phyloP scores from a whole-genome alignment of 2,888 invertebrate species.

The Resseliella maxima region DNA sequence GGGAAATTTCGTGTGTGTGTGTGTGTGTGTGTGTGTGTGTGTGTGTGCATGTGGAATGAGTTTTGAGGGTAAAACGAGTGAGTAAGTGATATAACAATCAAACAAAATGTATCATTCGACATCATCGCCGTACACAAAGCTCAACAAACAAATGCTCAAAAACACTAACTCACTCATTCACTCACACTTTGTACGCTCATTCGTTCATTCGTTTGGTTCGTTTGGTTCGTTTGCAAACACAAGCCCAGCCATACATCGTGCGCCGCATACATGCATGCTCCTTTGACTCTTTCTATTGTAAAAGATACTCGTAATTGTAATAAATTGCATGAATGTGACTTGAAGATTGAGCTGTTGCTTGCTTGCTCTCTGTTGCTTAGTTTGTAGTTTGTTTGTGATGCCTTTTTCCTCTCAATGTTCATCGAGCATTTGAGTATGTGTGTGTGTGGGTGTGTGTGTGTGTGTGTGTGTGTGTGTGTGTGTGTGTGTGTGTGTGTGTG shows the following conservation, averaged over 20 bases:
- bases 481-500: background rate
- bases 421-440: too few relatives aligned
- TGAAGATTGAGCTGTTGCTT: conserved; percentile 56
- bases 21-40: too few relatives aligned
- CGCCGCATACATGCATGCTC: conserved; percentile 9
- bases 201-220: background rate
- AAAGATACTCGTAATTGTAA: conserved; percentile 58
- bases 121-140: conserved; percentile 44
- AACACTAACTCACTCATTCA: background rate
- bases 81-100: conserved; percentile 55
- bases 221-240: background rate
- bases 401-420: background rate
- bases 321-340: conserved; percentile 57
- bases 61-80: conserved; percentile 42
- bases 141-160: background rate
- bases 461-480: background rate
- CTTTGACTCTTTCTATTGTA: conserved; percentile 55
- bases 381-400: conserved; percentile 22
- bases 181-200: background rate
- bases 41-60: too few relatives aligned
- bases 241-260: background rate
- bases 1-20: too few relatives aligned
- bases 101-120: conserved; percentile 53
- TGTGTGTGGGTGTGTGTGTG: background rate
- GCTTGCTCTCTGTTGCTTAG: background rate